Conservation (phyloP, 2,113 vertebrate genomes). For the Notarius quadriscutis region DNA sequence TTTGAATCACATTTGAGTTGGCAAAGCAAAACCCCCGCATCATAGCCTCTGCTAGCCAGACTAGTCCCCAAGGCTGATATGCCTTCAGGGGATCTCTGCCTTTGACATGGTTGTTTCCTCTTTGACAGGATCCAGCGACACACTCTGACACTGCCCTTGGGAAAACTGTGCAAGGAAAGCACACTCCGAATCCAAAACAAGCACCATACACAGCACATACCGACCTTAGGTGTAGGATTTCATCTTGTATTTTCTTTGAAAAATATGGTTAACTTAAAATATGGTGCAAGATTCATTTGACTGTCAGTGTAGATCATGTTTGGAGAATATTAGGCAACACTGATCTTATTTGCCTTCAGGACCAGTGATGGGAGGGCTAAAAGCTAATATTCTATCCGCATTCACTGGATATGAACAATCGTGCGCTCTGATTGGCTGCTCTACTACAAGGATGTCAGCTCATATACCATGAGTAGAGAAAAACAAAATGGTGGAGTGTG, state of each 20-base stretch:
- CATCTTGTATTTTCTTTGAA: not conserved
- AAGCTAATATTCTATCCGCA: too few relatives aligned
- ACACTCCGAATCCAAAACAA: not conserved
- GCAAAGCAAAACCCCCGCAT: slow-evolving; percentile 8
- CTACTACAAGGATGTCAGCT: too few relatives aligned
- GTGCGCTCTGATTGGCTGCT: too few relatives aligned
- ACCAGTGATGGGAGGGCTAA: not conserved
- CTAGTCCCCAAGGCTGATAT: slow-evolving; percentile 37
- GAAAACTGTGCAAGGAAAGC: slow-evolving; percentile 4
- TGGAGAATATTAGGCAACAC: too few relatives aligned
- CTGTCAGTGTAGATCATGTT: not conserved
- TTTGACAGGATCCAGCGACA: slow-evolving; percentile 42
- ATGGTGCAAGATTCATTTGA: not conserved
- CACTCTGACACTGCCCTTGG: slow-evolving; percentile 19
- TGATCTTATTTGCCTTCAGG: not conserved
- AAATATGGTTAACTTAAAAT: not conserved
- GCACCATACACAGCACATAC: not conserved
- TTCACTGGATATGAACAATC: too few relatives aligned
- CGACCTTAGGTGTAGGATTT: slow-evolving; percentile 3
- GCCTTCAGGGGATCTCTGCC: slow-evolving; percentile 30
- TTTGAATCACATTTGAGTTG: slow-evolving; percentile 16
- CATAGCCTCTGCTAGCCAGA: slow-evolving; percentile 8
- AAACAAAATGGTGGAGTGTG: too few relatives aligned
- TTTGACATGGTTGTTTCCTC: slow-evolving; percentile 46
- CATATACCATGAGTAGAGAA: too few relatives aligned